phyloP scores from a whole-genome alignment of 2,888 invertebrate species.

The Hyppa rectilinea region DNA sequence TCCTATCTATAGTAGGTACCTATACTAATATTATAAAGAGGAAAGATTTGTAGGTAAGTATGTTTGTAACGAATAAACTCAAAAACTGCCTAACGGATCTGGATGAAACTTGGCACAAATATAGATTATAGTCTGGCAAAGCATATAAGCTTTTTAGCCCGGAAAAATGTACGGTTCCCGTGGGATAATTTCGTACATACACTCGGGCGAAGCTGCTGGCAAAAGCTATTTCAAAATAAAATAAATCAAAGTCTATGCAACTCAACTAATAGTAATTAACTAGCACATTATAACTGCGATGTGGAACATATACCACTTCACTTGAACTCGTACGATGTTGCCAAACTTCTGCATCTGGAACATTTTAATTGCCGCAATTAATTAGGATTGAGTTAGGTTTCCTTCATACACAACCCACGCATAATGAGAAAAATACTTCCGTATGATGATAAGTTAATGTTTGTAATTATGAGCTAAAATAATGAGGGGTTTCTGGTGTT shows the following conservation, averaged over 20 bases:
- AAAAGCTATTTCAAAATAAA: not conserved
- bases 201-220: too few species aligned
- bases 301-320: slow-evolving; percentile 42
- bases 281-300: slow-evolving; percentile 21
- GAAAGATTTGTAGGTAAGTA: too few species aligned
- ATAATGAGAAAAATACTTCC: slow-evolving; percentile 52
- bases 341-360: slow-evolving; percentile 61
- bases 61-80: too few species aligned
- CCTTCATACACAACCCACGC: slow-evolving; percentile 26
- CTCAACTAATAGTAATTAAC: not conserved
- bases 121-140: too few species aligned
- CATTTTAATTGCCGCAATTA: slow-evolving; percentile 64
- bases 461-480: slow-evolving; percentile 15
- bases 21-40: too few species aligned
- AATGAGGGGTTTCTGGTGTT: slow-evolving; percentile 4
- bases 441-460: slow-evolving; percentile 29
- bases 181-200: too few species aligned
- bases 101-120: too few species aligned
- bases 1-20: too few species aligned
- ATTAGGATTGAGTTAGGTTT: slow-evolving; percentile 57
- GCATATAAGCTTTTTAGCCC: too few species aligned
- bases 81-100: too few species aligned
- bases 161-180: too few species aligned
- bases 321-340: slow-evolving; percentile 40
- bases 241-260: not conserved